Evolutionary conservation across 1,140 invertebrate genomes (phyloP).

Genomic region (Zaprionus taronus): DNA sequence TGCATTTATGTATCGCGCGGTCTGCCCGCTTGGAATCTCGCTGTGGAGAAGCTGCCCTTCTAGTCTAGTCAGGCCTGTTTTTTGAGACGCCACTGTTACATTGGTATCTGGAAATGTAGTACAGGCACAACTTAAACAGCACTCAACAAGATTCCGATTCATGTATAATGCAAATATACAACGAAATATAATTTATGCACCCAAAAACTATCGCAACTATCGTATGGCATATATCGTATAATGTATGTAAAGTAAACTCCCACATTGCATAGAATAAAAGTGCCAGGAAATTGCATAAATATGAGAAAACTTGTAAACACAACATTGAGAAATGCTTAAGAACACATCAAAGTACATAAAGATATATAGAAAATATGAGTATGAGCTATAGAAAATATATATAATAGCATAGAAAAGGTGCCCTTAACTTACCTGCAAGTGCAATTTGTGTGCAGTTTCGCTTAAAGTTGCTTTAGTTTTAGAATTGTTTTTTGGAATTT

Average conservation of each 20-base stretch:
- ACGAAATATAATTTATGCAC: background rate
- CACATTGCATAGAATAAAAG: background rate
- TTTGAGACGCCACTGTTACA: background rate
- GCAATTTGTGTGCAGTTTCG: conserved; percentile 26
- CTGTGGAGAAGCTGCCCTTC: conserved; percentile 62
- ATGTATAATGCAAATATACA: background rate
- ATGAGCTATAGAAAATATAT: background rate
- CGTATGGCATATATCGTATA: background rate
- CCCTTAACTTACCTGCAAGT: conserved; percentile 40
- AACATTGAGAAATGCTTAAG: conserved; percentile 26
- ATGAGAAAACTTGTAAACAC: conserved; percentile 7
- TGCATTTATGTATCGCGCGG: conserved; percentile 76
- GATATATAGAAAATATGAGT: conserved; percentile 12
- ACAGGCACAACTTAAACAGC: background rate
- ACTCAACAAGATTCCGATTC: background rate
- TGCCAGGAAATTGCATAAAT: conserved; percentile 32
- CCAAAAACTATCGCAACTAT: background rate
- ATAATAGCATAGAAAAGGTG: conserved; percentile 1
- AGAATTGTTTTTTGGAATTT: background rate
- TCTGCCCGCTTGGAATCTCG: conserved; percentile 75
- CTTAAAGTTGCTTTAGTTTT: conserved; percentile 16
- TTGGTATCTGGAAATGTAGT: background rate
- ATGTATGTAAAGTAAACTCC: background rate
- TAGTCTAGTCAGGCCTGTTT: conserved; percentile 4
- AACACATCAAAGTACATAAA: conserved; percentile 19